Conservation (phyloP, 1,140 invertebrate species). For the Drosophila insularis region DNA sequence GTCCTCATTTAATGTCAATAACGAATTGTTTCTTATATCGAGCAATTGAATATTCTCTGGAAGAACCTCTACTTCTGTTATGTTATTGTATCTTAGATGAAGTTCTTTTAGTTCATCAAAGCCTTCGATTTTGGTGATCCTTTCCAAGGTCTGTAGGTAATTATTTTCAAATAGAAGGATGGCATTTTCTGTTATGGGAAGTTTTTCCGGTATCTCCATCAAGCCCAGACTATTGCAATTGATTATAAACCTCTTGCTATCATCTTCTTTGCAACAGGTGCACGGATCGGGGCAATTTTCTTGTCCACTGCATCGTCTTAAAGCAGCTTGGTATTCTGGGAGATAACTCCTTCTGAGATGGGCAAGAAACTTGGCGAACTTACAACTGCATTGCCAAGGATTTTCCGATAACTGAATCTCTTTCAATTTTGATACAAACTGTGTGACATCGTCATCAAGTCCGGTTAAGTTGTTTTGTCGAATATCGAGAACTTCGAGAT, state of each 20-base stretch:
- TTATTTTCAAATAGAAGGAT: too few relatives aligned
- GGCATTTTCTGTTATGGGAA: not conserved
- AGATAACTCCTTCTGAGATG: not conserved
- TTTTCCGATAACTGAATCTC: not conserved
- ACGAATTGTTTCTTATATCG: not conserved
- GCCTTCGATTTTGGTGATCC: too few relatives aligned
- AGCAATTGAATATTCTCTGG: not conserved
- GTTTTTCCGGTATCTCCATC: not conserved
- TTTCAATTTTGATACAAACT: not conserved
- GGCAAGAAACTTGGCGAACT: not conserved
- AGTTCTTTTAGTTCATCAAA: too few relatives aligned
- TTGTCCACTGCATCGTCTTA: not conserved
- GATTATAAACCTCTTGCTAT: not conserved
- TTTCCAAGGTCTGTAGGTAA: too few relatives aligned
- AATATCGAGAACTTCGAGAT: not conserved
- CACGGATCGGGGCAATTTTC: not conserved
- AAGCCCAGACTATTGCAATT: not conserved
- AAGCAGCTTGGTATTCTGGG: not conserved
- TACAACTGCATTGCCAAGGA: conserved; percentile 4
- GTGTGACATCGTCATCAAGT: not conserved
- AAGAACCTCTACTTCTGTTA: too few relatives aligned
- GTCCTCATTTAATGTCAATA: not conserved
- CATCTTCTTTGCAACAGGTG: not conserved
- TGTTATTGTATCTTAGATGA: too few relatives aligned
- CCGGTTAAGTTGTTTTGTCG: not conserved